A percentile compares a stretch with the other conserved stretches of the same genome.
phyloP scores from a whole-genome alignment of 2,797 vertebrate genomes.

The Aeoliscus strigatus region DNA sequence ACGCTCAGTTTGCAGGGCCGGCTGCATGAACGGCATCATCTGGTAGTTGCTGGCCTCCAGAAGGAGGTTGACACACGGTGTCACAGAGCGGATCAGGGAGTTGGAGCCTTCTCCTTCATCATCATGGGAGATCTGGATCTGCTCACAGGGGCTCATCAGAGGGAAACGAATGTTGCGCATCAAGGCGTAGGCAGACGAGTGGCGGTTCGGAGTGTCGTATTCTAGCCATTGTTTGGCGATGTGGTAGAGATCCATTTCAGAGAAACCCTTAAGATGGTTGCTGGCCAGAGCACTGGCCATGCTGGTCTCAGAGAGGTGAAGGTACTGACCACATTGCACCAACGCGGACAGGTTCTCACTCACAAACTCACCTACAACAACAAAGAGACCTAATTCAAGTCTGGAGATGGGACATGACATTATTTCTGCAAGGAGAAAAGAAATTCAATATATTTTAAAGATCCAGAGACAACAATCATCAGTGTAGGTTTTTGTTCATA shows the following conservation, averaged over 20 bases:
- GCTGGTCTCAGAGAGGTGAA: constrained; percentile 69
- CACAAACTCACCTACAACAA: constrained; percentile 64
- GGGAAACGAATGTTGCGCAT: constrained; percentile 99
- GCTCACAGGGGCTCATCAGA: constrained; percentile 96
- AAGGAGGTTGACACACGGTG: constrained; percentile 95
- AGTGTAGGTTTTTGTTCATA: too few relatives aligned
- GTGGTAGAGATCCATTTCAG: constrained; percentile 96
- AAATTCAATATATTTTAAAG: too few relatives aligned
- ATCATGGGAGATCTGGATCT: constrained; percentile 98
- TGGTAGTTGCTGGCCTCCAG: constrained; percentile 99
- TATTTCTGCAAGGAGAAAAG: neutral
- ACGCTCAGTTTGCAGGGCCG: constrained; percentile 98
- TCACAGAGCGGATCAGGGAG: constrained; percentile 99
- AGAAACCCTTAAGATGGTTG: constrained; percentile 97
- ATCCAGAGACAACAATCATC: too few relatives aligned
- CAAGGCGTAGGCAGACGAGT: constrained; percentile 84
- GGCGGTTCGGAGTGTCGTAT: constrained; percentile 89
- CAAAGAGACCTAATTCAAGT: constrained; percentile 3
- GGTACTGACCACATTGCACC: constrained; percentile 59
- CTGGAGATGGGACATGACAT: too few relatives aligned
- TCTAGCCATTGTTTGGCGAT: constrained; percentile 96
- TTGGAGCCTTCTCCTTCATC: too few relatives aligned
- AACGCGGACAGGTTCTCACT: constrained; percentile 68
- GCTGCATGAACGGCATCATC: constrained; percentile 99
- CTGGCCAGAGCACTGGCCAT: constrained; percentile 94